Conservation (phyloP, 2,113 vertebrate genomes). For the Gadus macrocephalus region DNA sequence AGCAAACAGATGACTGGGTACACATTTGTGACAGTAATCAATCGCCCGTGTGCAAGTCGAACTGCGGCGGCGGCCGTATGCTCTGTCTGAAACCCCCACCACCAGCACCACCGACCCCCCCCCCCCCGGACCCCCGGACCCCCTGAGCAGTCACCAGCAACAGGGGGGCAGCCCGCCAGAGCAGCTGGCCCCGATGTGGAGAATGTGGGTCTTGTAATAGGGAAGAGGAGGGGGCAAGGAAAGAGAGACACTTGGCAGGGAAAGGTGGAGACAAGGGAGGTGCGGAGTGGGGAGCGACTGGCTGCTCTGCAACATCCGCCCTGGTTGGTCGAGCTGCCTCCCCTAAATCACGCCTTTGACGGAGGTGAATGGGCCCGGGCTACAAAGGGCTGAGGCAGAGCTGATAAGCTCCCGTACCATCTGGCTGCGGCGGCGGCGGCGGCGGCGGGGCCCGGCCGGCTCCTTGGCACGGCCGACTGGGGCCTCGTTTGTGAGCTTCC, state of each 20-base stretch:
- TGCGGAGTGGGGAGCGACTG: not conserved
- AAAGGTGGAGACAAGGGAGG: conserved; percentile 39
- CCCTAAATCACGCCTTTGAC: conserved; percentile 60
- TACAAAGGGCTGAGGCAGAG: conserved; percentile 49
- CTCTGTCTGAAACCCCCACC: conserved; percentile 41
- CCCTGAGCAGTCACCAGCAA: conserved; percentile 34
- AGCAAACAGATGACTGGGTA: not conserved
- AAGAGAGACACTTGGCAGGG: conserved; percentile 50
- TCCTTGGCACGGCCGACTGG: too few relatives aligned
- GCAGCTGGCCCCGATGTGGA: conserved; percentile 61
- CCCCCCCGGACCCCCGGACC: not conserved
- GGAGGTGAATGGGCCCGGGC: conserved; percentile 62
- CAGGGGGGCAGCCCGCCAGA: conserved; percentile 41
- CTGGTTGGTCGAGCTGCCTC: too few relatives aligned
- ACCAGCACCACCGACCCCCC: too few relatives aligned
- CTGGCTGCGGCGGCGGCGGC: conserved; percentile 61
- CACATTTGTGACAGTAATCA: conserved; percentile 29
- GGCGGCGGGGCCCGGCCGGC: conserved; percentile 43
- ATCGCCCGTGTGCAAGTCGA: conserved; percentile 31
- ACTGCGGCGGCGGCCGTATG: conserved; percentile 51
- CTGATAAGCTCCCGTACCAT: conserved; percentile 56
- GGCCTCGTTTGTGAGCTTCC: conserved; percentile 45
- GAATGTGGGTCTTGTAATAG: conserved; percentile 53
- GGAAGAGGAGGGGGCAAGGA: too few relatives aligned
- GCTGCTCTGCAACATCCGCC: too few relatives aligned